Evolutionary conservation across 2,113 vertebrate species (phyloP), one percentile per base, ranked within the genome.

Genomic region (Girardinichthys multiradiatus): DNA sequence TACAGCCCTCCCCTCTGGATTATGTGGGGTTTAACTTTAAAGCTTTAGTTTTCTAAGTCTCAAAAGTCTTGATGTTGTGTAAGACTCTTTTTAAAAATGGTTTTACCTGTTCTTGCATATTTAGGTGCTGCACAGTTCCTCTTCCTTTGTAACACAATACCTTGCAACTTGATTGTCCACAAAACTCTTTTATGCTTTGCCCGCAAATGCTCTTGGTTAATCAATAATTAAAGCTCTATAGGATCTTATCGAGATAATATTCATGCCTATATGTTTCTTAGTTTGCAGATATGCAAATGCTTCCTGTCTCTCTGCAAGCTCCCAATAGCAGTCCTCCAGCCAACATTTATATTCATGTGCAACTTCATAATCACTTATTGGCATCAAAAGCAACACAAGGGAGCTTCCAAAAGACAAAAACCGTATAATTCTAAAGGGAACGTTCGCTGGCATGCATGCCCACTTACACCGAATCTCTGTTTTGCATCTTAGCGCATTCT

Each of bases 221-320:
- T 93, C 81, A 90, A 91, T 91, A 91, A 91, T 91, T 89, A 77
- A 92, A 86, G 79, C 76, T 80, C 81, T 67, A 79, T 85, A 80
- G 78, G 84, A 68, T 73, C 71, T 72, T 64, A 35, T 60, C 68
- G 72, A 71, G 82, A 89, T 91, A 83, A 84, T 88, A 90, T 92
- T 88, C 84, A 87, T 67, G 68, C 66, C 79, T 63, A 74, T 73
- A 81, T 84, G 74, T 88, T 79, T 71, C 67, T 48, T 15, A n/a
- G 58, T 79, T 84, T 72, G 81, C 42, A 17, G 64, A 57, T 72
- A 80, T 70, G 28, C 61, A 73, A 83, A 81, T 27, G 3, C 66
- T 66, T 67, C 63, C 66, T 69, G 37, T 86, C 72, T 79, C 37
- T 33, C 70, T 68, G 57, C 37, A 48, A 17, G 24, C 58, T 68